Percentiles rank a stretch among this genome's conserved stretches.
These are phyloP conservation scores for Paramacrobiotus metropolitanus DNA, from an alignment of 1,140 invertebrate genomes.

Conservation along the genomic window DNA sequence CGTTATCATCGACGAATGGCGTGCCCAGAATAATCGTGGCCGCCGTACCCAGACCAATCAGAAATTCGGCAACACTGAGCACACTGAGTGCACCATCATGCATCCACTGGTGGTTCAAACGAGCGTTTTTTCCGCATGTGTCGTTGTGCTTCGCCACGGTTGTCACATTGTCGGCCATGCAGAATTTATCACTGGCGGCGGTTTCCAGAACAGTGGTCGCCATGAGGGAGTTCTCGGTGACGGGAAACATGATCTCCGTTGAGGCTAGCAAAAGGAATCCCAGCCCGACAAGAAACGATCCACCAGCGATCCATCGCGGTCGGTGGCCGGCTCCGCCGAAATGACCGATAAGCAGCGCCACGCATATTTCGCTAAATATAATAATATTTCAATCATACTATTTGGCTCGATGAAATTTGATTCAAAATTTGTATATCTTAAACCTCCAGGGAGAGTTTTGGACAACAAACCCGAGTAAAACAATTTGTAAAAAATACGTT, in stretches of 20 bases:
- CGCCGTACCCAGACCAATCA: conserved; percentile 2
- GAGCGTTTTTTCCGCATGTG: background rate
- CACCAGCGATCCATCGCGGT: conserved; percentile 40
- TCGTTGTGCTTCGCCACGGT: too few species aligned
- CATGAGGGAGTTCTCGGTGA: background rate
- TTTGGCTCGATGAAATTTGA: too few species aligned
- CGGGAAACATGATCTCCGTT: background rate
- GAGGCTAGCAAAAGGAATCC: background rate
- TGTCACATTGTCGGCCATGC: background rate
- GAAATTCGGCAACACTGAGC: conserved; percentile 7
- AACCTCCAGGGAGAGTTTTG: too few species aligned
- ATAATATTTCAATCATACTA: too few species aligned
- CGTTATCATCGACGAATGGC: conserved; percentile 21
- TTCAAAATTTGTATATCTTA: too few species aligned
- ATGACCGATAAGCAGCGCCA: conserved; percentile 35
- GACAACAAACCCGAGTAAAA: too few species aligned
- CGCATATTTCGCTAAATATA: conserved; percentile 41
- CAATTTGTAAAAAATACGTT: too few species aligned
- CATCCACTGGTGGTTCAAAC: background rate
- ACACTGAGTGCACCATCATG: background rate
- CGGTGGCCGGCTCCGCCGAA: conserved; percentile 38
- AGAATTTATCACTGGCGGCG: background rate
- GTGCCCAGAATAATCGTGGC: conserved; percentile 4
- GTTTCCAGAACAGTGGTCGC: background rate
- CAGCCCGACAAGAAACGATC: conserved; percentile 37